Evolutionary conservation across 2,888 invertebrate species (phyloP).

Genomic region (Sinelater perroti): DNA sequence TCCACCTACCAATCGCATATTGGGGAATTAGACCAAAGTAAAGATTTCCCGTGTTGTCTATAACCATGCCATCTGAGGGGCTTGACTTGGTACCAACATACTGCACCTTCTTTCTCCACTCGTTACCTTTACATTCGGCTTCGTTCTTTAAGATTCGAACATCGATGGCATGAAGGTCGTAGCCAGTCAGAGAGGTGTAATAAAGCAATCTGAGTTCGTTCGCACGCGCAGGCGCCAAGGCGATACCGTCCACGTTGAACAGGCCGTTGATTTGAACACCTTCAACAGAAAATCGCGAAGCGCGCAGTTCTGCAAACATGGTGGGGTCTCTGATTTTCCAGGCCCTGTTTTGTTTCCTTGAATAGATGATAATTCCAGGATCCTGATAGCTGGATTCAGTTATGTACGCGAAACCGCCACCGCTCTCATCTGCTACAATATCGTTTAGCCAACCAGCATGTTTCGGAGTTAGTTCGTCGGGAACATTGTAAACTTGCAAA

Average conservation of each 20-base stretch:
- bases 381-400: conserved; percentile 72
- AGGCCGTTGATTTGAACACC: conserved; percentile 65
- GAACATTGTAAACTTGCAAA: conserved; percentile 68
- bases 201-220: conserved; percentile 45
- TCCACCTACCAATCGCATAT: conserved; percentile 76
- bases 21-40: conserved; percentile 74
- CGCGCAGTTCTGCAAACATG: conserved; percentile 69
- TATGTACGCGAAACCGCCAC: conserved; percentile 72
- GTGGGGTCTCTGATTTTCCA: conserved; percentile 74
- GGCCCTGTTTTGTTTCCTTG: conserved; percentile 68
- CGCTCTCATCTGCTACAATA: conserved; percentile 74
- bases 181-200: conserved; percentile 49
- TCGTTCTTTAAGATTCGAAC: conserved; percentile 69
- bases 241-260: conserved; percentile 74
- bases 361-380: conserved; percentile 78
- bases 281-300: conserved; percentile 68
- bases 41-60: conserved; percentile 72
- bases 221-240: conserved; percentile 69
- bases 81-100: conserved; percentile 65
- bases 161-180: conserved; percentile 67
- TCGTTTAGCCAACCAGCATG: conserved; percentile 72
- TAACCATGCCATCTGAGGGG: conserved; percentile 71
- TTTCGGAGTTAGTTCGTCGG: conserved; percentile 65
- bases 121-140: conserved; percentile 47
- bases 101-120: conserved; percentile 46